phyloP scores from a whole-genome alignment of 2,888 invertebrate species.

The Diaperis boleti region DNA sequence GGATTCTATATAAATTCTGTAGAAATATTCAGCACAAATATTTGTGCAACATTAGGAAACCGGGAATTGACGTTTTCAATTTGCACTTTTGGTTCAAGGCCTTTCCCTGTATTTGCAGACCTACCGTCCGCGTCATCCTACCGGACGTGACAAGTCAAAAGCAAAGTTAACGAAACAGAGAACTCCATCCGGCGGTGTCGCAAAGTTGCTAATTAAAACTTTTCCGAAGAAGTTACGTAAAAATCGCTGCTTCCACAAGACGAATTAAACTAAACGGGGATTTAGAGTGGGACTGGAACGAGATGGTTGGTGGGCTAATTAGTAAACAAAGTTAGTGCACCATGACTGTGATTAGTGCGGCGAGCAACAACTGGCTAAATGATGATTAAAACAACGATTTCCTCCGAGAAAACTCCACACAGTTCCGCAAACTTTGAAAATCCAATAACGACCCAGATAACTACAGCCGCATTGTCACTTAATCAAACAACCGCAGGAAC shows the following conservation, averaged over 20 bases:
- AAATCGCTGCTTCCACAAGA: slow-evolving; percentile 11
- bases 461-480: slow-evolving; percentile 41
- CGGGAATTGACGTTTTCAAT: neutral
- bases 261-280: slow-evolving; percentile 25
- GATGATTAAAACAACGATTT: slow-evolving; percentile 54
- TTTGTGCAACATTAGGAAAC: too few species aligned
- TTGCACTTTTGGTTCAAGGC: neutral
- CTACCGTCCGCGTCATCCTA: neutral
- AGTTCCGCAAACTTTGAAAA: slow-evolving; percentile 47
- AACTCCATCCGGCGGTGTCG: slow-evolving; percentile 11
- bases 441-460: slow-evolving; percentile 47
- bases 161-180: neutral
- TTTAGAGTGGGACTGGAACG: slow-evolving; percentile 6
- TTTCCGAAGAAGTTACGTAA: slow-evolving; percentile 25
- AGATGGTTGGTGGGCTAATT: slow-evolving; percentile 46
- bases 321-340: slow-evolving; percentile 54
- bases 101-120: neutral
- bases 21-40: too few species aligned
- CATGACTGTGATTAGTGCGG: slow-evolving; percentile 52
- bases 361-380: slow-evolving; percentile 52
- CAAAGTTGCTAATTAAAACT: slow-evolving; percentile 28
- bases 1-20: too few species aligned
- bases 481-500: slow-evolving; percentile 39
- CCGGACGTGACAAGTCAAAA: slow-evolving; percentile 19
- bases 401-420: slow-evolving; percentile 49